Conservation (phyloP, 2,888 invertebrate genomes). For the Antheraea assamensis region DNA sequence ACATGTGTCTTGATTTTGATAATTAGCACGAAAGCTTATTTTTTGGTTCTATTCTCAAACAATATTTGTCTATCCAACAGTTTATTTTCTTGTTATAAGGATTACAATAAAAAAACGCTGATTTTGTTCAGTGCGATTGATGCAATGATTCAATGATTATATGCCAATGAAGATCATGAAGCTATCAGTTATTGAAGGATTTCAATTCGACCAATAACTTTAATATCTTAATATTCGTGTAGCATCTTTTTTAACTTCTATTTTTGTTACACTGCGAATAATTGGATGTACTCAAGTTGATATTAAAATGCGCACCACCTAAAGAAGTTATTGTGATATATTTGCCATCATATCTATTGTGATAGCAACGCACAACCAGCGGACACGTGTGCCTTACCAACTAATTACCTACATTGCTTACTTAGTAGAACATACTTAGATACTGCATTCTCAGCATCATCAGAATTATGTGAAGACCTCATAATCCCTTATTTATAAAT, state of each 20-base stretch:
- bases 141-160: too few species aligned
- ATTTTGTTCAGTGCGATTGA: too few species aligned
- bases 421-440: background rate
- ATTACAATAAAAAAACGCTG: background rate
- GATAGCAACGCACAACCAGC: background rate
- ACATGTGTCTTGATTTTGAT: background rate
- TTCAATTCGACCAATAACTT: background rate
- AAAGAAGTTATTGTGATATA: background rate
- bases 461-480: background rate
- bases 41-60: background rate
- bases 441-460: background rate
- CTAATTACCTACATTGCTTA: background rate
- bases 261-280: too few species aligned
- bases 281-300: too few species aligned
- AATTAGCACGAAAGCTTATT: conserved; percentile 1
- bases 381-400: background rate
- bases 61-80: background rate
- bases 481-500: background rate
- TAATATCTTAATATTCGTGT: too few species aligned
- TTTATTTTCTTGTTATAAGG: background rate
- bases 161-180: background rate
- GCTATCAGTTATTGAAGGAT: background rate
- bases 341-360: background rate
- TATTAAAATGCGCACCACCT: too few species aligned
- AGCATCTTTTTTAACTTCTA: too few species aligned